A percentile compares a stretch with the other conserved stretches of the same genome.
Conservation (phyloP, 2,888 invertebrate species). For the Iselma pallidipennis region DNA sequence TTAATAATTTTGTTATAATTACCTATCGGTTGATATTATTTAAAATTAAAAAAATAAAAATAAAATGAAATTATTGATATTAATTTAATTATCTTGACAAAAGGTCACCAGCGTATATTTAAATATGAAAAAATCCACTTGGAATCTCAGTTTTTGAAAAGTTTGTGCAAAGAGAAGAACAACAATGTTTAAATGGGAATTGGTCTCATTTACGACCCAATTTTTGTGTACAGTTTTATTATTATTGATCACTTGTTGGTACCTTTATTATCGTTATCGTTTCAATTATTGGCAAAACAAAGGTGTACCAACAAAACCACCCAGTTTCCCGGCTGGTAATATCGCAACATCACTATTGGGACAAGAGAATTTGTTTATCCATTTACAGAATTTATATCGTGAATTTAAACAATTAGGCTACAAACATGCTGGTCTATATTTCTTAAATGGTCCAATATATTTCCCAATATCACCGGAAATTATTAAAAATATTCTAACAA, state of each 20-base stretch:
- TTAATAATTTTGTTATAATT: no score
- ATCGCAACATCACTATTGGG: constrained; percentile 6
- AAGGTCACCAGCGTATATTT: no score
- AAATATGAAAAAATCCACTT: no score
- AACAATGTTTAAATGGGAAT: no score
- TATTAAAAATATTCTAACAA: constrained; percentile 36
- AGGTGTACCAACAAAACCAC: constrained; percentile 8
- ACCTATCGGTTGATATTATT: no score
- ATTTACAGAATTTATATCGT: constrained; percentile 15
- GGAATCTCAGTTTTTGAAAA: no score
- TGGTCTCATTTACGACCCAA: no score
- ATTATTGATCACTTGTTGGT: no score
- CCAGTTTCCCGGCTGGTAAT: constrained; percentile 13
- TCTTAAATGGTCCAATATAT: constrained; percentile 30
- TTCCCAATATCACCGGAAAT: constrained; percentile 38
- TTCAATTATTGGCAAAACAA: constrained; percentile 18
- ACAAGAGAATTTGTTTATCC: constrained; percentile 6
- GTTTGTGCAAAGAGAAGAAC: no score
- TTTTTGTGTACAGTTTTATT: background rate
- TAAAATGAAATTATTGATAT: no score
- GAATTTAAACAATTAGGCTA: constrained; percentile 24
- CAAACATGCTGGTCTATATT: constrained; percentile 29
- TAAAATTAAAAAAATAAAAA: no score
- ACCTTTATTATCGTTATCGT: constrained; percentile 16
- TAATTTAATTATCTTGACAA: no score